A percentile compares a stretch with the other conserved stretches of the same genome.
phyloP scores from a whole-genome alignment of 2,113 vertebrate genomes.

The Carassius carassius region DNA sequence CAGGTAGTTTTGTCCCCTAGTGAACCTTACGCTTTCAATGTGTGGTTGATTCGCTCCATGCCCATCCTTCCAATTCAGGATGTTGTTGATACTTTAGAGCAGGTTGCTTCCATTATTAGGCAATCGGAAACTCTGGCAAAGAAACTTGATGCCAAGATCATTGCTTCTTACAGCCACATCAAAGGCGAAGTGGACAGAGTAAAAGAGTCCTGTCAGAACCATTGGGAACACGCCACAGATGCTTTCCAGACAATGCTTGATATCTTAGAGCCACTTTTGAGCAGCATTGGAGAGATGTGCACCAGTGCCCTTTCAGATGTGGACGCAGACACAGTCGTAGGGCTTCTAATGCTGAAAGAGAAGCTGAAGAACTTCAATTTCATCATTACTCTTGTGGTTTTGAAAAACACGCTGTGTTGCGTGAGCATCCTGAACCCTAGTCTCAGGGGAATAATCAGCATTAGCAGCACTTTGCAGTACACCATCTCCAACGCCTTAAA shows the following conservation, averaged over 20 bases:
- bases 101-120: conserved; percentile 73
- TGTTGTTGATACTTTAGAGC: conserved; percentile 74
- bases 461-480: conserved; percentile 81
- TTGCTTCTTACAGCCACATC: conserved; percentile 71
- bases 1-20: conserved; percentile 78
- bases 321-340: conserved; percentile 71
- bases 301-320: conserved; percentile 67
- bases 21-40: conserved; percentile 79
- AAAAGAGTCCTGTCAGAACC: conserved; percentile 67
- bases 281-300: conserved; percentile 76
- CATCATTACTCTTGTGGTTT: conserved; percentile 77
- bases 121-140: conserved; percentile 68
- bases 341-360: conserved; percentile 74
- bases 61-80: conserved; percentile 75
- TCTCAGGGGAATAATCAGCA: conserved; percentile 81
- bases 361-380: conserved; percentile 78
- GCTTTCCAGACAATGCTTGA: conserved; percentile 81
- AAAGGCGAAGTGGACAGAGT: conserved; percentile 77
- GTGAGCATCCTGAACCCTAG: conserved; percentile 81
- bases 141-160: conserved; percentile 74
- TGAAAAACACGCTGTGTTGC: conserved; percentile 81
- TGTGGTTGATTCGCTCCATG: conserved; percentile 80
- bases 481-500: conserved; percentile 83
- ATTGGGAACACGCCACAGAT: conserved; percentile 75
- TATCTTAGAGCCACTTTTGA: conserved; percentile 77